Evolutionary conservation across 2,797 vertebrate species (phyloP), one percentile per base, ranked within the genome.

Genomic region (Tokudaia muenninki): DNA sequence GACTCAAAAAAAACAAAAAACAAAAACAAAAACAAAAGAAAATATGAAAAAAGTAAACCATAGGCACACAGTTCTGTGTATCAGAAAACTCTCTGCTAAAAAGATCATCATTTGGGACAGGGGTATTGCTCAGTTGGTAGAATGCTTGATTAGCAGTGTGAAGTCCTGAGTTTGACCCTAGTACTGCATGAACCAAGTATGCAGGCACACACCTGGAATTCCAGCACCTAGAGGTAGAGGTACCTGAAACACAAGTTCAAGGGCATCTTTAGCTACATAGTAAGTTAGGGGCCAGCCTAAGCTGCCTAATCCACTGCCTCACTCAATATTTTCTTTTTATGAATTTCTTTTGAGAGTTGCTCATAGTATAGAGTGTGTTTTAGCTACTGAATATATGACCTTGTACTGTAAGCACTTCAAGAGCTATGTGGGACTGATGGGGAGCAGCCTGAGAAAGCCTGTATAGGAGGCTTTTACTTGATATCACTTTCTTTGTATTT

Each of bases 321-420:
- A 16, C 47, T 67, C 47, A 72, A 31, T 44, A 89, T 59, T 4
- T 63, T 24, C 21, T 84, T 94, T 75, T 87, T 3, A 13, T 63
- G 47, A 34, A 50, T 4, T 47, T 11, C 91, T 93, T 95, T 57
- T 41, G 19, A 63, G 11, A 0, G 70, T 4, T 61, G 82, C 4
- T 97, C 72, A 10, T 17, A 72, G 3, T 75, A 96, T 70, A 52
- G 78, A 17, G 26, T 41, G 96, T 95, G 77, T 79, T 57, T 9
- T 93, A 95, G 52, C 34, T 93, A 8, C 70, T 84, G 26, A 97
- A 41, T 90, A 93, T 84, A 63, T 86, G 55, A 81, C 57, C 5
- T 26, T 29, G 37, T 94, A 3, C 7, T 63, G 12, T 17, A 84
- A 86, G 29, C 17, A 10, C 31, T 80, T 94, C 16, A 79, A 41